phyloP scores from a whole-genome alignment of 1,140 invertebrate species.

The Tribolium castaneum region DNA sequence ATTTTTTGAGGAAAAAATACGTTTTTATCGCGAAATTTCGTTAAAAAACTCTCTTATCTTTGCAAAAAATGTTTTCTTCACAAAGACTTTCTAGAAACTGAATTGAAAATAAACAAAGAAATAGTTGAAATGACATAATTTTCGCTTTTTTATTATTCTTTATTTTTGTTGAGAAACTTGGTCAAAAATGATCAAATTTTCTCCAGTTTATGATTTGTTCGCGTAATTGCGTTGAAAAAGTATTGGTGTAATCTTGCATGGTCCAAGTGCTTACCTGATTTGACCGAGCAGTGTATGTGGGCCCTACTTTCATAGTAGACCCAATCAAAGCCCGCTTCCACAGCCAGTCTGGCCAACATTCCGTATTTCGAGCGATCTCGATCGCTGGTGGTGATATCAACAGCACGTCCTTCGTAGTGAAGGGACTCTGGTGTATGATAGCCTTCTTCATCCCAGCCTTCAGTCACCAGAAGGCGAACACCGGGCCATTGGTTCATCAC shows the following conservation, averaged over 20 bases:
- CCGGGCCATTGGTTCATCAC: conserved; percentile 99
- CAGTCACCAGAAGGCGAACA: conserved; percentile 89
- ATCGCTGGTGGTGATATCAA: conserved; percentile 95
- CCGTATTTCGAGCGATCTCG: conserved; percentile 93
- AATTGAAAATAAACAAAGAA: too few relatives aligned
- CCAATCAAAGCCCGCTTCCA: conserved; percentile 98
- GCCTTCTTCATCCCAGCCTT: conserved; percentile 93
- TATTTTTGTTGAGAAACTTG: too few relatives aligned
- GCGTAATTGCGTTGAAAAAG: too few relatives aligned
- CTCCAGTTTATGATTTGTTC: too few relatives aligned
- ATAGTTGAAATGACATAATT: too few relatives aligned
- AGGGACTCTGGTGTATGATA: conserved; percentile 84
- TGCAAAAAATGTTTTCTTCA: too few relatives aligned
- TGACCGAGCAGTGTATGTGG: conserved; percentile 97
- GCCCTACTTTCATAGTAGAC: conserved; percentile 95
- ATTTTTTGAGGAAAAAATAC: too few relatives aligned
- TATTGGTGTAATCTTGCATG: neutral
- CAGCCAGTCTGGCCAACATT: conserved; percentile 94
- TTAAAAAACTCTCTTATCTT: too few relatives aligned
- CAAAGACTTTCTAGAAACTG: too few relatives aligned
- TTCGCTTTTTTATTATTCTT: too few relatives aligned
- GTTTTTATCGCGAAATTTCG: too few relatives aligned
- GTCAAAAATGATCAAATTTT: too few relatives aligned
- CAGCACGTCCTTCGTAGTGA: conserved; percentile 95
- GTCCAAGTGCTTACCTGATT: conserved; percentile 83